These are phyloP conservation scores for Lasioglossum figueresi DNA, from an alignment of 2,888 invertebrate genomes.

Conservation along the genomic window DNA sequence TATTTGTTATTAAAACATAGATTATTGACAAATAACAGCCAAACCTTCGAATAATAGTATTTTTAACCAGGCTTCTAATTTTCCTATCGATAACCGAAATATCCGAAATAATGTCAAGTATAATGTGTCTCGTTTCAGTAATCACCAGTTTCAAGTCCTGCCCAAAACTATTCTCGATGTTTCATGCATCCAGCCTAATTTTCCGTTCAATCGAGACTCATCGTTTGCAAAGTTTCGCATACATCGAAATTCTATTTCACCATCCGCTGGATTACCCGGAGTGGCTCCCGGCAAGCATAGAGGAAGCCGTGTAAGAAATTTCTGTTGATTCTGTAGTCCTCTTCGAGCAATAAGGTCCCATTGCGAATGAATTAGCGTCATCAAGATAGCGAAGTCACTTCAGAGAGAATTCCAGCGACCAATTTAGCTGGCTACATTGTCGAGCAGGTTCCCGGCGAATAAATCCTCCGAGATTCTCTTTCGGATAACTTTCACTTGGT, in stretches of 20 bases:
- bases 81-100: not conserved
- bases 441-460: constrained; percentile 64
- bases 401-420: constrained; percentile 56
- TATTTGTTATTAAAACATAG: not conserved
- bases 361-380: constrained; percentile 60
- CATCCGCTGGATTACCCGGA: not conserved
- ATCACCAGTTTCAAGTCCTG: not conserved
- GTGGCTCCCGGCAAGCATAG: not conserved
- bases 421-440: constrained; percentile 63
- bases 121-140: too few species aligned
- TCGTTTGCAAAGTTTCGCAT: constrained; percentile 5
- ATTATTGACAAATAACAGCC: not conserved
- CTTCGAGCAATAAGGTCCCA: constrained; percentile 40
- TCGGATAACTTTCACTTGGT: constrained; percentile 57
- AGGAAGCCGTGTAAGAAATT: constrained; percentile 34
- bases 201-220: constrained; percentile 11
- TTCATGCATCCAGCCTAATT: constrained; percentile 3
- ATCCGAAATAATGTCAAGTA: too few species aligned
- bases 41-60: not conserved
- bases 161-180: not conserved
- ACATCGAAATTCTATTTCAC: constrained; percentile 8
- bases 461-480: constrained; percentile 59
- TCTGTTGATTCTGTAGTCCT: constrained; percentile 26
- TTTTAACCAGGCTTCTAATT: not conserved
- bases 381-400: constrained; percentile 61